phyloP scores from a whole-genome alignment of 2,888 invertebrate genomes.

The Dorcus hopei region DNA sequence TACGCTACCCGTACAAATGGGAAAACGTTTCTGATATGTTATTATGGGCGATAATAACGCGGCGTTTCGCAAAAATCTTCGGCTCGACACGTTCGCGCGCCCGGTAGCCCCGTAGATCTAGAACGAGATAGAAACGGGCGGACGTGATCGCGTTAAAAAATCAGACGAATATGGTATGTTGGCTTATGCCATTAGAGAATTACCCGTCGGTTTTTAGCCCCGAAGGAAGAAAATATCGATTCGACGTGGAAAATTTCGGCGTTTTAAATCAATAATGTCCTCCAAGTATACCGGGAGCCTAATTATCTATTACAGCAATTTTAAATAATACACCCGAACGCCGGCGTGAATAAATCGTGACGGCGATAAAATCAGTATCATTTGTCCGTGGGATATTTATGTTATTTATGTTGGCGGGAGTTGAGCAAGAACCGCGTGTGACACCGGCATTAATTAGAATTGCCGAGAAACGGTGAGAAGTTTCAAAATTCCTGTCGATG shows the following conservation, averaged over 20 bases:
- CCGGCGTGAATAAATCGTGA: conserved; percentile 14
- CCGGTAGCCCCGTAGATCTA: too few species aligned
- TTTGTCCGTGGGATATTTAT: conserved; percentile 14
- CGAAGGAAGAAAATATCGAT: too few species aligned
- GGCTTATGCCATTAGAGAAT: too few species aligned
- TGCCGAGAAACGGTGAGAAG: neutral
- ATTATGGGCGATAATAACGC: conserved; percentile 7
- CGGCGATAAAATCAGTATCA: conserved; percentile 15
- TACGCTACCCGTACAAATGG: conserved; percentile 2
- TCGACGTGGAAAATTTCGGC: too few species aligned
- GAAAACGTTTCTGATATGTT: conserved; percentile 3
- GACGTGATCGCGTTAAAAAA: too few species aligned
- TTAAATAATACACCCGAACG: conserved; percentile 5
- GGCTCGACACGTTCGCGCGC: too few species aligned
- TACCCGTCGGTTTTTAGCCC: too few species aligned
- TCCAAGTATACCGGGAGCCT: neutral
- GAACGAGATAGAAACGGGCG: too few species aligned
- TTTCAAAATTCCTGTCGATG: too few species aligned
- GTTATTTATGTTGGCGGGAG: conserved; percentile 1
- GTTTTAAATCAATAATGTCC: too few species aligned
- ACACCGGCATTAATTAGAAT: conserved; percentile 10
- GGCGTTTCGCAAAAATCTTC: neutral
- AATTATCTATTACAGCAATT: conserved; percentile 16
- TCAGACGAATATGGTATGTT: too few species aligned
- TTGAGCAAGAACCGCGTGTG: conserved; percentile 4